Evolutionary conservation across 2,113 vertebrate genomes (phyloP).

Genomic region (Euleptes europaea): DNA sequence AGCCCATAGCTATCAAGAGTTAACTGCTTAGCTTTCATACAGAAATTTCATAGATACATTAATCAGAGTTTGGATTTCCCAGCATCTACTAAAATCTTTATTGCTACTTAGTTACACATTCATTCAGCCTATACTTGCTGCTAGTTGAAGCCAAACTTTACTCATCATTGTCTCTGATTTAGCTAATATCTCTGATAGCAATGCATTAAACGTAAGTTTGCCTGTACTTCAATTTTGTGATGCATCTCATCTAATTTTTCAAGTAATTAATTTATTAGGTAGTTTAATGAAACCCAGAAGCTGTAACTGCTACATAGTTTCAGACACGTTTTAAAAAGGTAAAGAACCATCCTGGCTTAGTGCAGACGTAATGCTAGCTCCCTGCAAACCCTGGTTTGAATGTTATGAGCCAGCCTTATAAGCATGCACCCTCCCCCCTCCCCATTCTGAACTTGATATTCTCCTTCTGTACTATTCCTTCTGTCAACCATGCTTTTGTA

Average conservation of each 20-base stretch:
- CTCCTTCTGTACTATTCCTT: not conserved
- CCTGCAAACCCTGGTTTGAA: not conserved
- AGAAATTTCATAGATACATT: conserved; percentile 11
- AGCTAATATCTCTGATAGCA: not conserved
- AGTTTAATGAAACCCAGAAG: not conserved
- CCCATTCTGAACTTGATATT: not conserved
- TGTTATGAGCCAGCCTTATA: not conserved
- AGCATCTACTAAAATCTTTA: conserved; percentile 25
- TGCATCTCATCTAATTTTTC: conserved; percentile 12
- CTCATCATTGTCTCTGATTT: not conserved
- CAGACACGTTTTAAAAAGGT: not conserved
- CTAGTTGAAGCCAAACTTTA: not conserved
- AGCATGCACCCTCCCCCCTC: not conserved
- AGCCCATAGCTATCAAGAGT: not conserved
- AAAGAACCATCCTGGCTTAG: not conserved
- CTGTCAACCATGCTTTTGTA: not conserved
- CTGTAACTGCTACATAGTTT: not conserved
- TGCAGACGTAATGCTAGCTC: not conserved
- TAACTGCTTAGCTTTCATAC: conserved; percentile 17
- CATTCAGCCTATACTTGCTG: not conserved
- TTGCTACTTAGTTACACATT: not conserved
- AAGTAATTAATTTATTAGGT: not conserved
- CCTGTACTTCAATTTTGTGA: not conserved
- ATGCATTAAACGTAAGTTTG: not conserved
- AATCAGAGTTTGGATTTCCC: not conserved